These are phyloP conservation scores for Hippopotamyrus pictus DNA, from an alignment of 2,797 vertebrate species.

Conservation along the genomic window DNA sequence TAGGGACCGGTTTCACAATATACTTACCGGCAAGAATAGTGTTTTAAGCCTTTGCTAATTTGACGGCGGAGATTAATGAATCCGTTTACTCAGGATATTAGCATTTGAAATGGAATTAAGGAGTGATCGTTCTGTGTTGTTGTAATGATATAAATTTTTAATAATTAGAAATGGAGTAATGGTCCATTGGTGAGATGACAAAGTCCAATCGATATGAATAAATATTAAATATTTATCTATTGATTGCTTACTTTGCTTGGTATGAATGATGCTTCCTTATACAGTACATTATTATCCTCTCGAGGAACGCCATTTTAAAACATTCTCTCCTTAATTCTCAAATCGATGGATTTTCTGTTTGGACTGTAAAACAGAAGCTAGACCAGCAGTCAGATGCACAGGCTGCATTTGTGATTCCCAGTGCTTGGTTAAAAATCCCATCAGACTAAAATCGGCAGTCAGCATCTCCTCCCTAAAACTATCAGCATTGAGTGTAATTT, in stretches of 20 bases:
- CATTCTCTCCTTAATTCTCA: background rate
- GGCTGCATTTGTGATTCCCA: background rate
- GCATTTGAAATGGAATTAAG: conserved; percentile 2
- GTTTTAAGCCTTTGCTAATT: background rate
- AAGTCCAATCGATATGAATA: conserved; percentile 35
- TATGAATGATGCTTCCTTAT: conserved; percentile 54
- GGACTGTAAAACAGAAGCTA: background rate
- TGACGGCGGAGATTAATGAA: background rate
- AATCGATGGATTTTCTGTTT: background rate
- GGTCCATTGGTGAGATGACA: conserved; percentile 41
- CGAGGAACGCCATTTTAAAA: background rate
- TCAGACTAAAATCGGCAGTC: background rate
- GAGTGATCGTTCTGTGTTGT: background rate
- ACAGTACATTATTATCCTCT: background rate
- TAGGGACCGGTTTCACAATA: conserved; percentile 29
- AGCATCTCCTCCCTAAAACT: background rate
- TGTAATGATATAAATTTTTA: conserved; percentile 33
- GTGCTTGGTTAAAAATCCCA: background rate
- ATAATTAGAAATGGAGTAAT: conserved; percentile 44
- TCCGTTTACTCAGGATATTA: background rate
- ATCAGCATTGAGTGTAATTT: background rate
- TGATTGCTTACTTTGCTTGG: conserved; percentile 47
- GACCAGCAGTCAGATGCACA: background rate
- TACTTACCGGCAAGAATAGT: background rate
- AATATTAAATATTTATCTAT: conserved; percentile 44